Evolutionary conservation across 2,888 invertebrate genomes (phyloP), one percentile per base, ranked within the genome.

Genomic region (Iphiclides podalirius): DNA sequence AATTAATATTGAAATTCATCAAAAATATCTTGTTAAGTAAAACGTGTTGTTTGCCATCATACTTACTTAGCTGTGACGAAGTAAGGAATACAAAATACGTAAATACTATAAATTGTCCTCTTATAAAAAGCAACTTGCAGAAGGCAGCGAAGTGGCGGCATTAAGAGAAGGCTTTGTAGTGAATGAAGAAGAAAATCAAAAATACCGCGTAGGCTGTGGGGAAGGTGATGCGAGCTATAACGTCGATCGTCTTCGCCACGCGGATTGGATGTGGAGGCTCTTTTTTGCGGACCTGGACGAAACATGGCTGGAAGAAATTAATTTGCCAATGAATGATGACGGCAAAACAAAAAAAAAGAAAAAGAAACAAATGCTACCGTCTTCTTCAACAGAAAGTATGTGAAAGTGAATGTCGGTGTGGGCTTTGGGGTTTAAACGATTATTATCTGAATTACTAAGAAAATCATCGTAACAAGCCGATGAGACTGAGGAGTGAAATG

Each of bases 101-200:
- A 72, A 66, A 72, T 66, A 69, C 67, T 63, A 61, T 67, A 64
- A 51, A 66, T 60, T 64, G 73, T 78, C 66, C 67, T 62, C 33
- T 73, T 67, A 70, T 71, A 64, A 63, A 59, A 79, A 76, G 78
- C 77, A 62, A 72, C 69, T 68, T 64, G 70, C 69, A 61, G 67
- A 59, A 51, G 53, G 55, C 53, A 52, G 51, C 52, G 52, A 48
- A 52, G 60, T 70, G 77, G 74, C 76, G 75, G 78, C 78, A 89
- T 90, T 93, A 92, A 87, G 92, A 92, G 79, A 94, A 94, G 88
- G 94, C 95, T 87, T 95, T 96, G 90, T 96, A 96, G 90, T 96
- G 96, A 75, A 96, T 95, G 91, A 97, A 97, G 92, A 97, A 97
- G 91, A 96, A 97, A 81, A 96, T 94, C 73, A 97, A 93, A 90